These are phyloP conservation scores for Thelaira solivaga DNA, from an alignment of 2,888 invertebrate genomes.

Conservation along the genomic window DNA sequence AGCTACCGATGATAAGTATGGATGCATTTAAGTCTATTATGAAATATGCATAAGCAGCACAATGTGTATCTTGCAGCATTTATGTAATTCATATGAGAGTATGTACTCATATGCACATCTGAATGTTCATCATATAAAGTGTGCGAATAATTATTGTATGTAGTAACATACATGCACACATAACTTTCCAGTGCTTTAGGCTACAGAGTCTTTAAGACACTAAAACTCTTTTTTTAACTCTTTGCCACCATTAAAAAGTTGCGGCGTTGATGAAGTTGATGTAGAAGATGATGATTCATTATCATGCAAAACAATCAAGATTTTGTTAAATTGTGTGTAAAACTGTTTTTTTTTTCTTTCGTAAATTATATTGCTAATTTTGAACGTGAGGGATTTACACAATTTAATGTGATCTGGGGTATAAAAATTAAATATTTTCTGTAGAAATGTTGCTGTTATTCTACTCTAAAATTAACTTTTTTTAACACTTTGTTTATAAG, in stretches of 20 bases:
- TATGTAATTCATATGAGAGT: conserved; percentile 27
- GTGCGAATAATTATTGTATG: conserved; percentile 53
- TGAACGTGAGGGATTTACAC: conserved; percentile 49
- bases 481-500: too few species aligned
- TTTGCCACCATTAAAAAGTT: neutral
- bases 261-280: conserved; percentile 14
- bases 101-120: neutral
- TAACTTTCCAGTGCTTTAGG: conserved; percentile 30
- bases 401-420: conserved; percentile 21
- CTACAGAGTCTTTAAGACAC: conserved; percentile 29
- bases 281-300: conserved; percentile 27
- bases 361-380: conserved; percentile 37
- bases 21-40: conserved; percentile 15
- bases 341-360: conserved; percentile 31
- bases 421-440: neutral
- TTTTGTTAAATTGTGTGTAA: conserved; percentile 63
- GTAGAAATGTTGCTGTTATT: too few species aligned
- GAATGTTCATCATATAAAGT: conserved; percentile 20
- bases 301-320: conserved; percentile 60
- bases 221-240: neutral
- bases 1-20: neutral
- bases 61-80: conserved; percentile 9
- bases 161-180: conserved; percentile 6
- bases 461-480: too few species aligned
- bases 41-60: conserved; percentile 14